Base-by-base conservation (phyloP, 1,140 invertebrate species). In the Trinorchestia longiramus region DNA sequence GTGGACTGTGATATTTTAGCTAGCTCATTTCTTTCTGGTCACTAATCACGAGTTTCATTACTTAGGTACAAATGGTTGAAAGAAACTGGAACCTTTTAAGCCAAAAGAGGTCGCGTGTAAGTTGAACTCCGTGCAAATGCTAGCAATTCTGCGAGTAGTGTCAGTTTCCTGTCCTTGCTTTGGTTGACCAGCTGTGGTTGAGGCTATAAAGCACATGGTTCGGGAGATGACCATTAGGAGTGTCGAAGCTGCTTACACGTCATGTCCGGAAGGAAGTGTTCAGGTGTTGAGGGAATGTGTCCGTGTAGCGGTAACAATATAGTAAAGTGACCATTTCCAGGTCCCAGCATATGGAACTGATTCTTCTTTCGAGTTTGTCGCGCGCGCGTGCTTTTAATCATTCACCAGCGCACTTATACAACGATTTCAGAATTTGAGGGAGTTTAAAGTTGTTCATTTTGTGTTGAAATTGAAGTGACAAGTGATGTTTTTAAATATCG, bases 251-350 rank as follows among this genome's bases (percentile, higher is more conserved):
- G 62, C 62, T 36, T 36, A 77, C 11, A 77, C 62, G 36, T 77
- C 62, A 77, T 77, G 62, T 77, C 62, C 62, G 62, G 62, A 77
- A 77, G 62, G 62, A 77, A 77, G 62, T 77, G 62, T 77, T 77
- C 62, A 77, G 62, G 62, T 77, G 62, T 77, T 11, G 11, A 77
- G 62, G 62, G 62, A 77, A 77, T 77, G 62, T 77, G 62, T 36
- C 28, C 11, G 28, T 36, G 62, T 77, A 77, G 15, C 28, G 11
- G 62, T 77, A 77, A 77, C 62, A 77, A 28, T 28, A 36, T 28
- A n/a, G n/a, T 77, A 28, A 1, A 77, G 15, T 53, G 62, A 77
- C 28, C 62, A 77, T 1, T 15, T 77, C 62, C 62, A 77, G 62
- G 62, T 28, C 15, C 62, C 62, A 23, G 62, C 28, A 77, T 11